Percentiles rank a stretch among this genome's conserved stretches.
Evolutionary conservation across 2,797 vertebrate species (phyloP).

Genomic region (Lacerta bilineata): DNA sequence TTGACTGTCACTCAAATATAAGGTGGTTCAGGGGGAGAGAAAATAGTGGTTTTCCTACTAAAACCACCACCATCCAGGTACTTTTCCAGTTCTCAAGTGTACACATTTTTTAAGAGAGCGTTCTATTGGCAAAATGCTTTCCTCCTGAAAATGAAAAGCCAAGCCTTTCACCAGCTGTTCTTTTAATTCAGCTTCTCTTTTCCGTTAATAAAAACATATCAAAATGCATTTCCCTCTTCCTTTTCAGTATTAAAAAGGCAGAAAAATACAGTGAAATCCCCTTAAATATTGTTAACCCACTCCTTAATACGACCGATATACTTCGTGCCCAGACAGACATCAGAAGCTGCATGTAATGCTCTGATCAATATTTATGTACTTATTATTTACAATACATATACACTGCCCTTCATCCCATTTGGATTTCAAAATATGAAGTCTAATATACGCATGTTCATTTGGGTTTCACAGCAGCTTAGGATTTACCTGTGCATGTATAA

Average conservation of each 20-base stretch:
- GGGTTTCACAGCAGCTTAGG: slow-evolving; percentile 51
- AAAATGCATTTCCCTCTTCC: too few species aligned
- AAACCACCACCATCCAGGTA: not conserved
- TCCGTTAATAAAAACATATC: not conserved
- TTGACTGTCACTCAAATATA: too few species aligned
- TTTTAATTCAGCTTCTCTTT: not conserved
- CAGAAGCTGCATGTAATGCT: slow-evolving; percentile 39
- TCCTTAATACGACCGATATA: not conserved
- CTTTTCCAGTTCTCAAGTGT: not conserved
- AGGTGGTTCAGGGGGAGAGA: too few species aligned
- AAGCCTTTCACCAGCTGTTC: not conserved
- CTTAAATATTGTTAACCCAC: not conserved
- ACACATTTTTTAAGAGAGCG: not conserved
- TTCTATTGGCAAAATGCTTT: not conserved
- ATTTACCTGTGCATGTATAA: slow-evolving; percentile 33
- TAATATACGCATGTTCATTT: slow-evolving; percentile 59
- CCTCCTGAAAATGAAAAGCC: not conserved
- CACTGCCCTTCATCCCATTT: too few species aligned
- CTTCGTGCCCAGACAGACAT: slow-evolving; percentile 61
- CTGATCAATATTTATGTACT: not conserved
- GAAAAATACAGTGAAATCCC: not conserved
- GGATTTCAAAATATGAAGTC: slow-evolving; percentile 38
- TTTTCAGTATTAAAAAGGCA: too few species aligned
- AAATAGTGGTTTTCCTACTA: not conserved
- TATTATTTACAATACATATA: too few species aligned